A percentile compares a stretch with the other conserved stretches of the same genome.
These are phyloP conservation scores for Rapana venosa DNA, from an alignment of 2,888 invertebrate species.

Conservation along the genomic window DNA sequence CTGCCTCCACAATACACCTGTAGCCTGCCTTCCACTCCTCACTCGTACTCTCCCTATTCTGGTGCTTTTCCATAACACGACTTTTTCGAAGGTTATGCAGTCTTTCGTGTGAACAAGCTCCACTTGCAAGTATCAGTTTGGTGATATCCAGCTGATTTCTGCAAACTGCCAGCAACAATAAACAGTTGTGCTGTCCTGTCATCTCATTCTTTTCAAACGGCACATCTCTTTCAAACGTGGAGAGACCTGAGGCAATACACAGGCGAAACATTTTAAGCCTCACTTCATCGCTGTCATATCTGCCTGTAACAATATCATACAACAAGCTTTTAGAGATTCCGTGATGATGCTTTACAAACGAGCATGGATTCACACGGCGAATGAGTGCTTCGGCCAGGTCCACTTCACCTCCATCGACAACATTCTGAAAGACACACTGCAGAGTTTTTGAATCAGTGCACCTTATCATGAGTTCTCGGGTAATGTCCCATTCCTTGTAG, in stretches of 20 bases:
- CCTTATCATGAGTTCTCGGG: background rate
- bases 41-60: background rate
- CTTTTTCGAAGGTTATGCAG: background rate
- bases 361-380: background rate
- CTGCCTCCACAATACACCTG: background rate
- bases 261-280: background rate
- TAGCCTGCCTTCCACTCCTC: background rate
- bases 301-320: background rate
- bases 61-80: background rate
- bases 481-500: background rate
- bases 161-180: background rate
- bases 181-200: background rate
- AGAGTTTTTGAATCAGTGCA: background rate
- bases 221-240: constrained; percentile 3
- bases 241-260: constrained; percentile 14
- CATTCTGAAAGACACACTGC: background rate
- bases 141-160: background rate
- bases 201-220: background rate
- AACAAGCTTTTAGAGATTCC: background rate
- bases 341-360: too few species aligned
- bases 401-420: background rate
- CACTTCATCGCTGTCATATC: background rate
- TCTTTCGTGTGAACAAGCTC: background rate
- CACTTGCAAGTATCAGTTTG: background rate
- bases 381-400: background rate